These are phyloP conservation scores for Leguminivora glycinivorella DNA, from an alignment of 1,140 invertebrate genomes.

Conservation along the genomic window DNA sequence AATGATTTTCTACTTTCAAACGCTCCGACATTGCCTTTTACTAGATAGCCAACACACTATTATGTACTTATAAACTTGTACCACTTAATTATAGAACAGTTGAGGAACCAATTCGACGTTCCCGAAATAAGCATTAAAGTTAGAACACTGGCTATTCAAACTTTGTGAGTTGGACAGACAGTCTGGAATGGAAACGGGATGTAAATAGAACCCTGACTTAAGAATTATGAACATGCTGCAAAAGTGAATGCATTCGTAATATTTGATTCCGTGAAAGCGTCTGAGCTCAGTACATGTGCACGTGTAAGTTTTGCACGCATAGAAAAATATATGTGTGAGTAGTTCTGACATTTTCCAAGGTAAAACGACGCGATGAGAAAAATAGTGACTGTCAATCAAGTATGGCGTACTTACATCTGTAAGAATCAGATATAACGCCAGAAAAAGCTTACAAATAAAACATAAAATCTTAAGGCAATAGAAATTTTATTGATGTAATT, in stretches of 20 bases:
- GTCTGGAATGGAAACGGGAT: not conserved
- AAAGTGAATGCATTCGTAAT: conserved; percentile 4
- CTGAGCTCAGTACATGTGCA: not conserved
- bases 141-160: conserved; percentile 13
- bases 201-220: not conserved
- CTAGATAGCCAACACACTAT: not conserved
- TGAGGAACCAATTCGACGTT: not conserved
- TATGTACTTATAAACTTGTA: not conserved
- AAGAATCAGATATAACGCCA: too few species aligned
- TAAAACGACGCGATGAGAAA: too few species aligned
- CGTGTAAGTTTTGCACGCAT: not conserved
- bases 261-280: not conserved
- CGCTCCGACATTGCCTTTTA: not conserved
- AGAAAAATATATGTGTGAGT: not conserved
- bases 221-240: not conserved
- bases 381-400: too few species aligned
- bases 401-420: too few species aligned
- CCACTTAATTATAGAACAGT: not conserved
- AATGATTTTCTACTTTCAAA: not conserved
- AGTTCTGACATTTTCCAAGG: too few species aligned
- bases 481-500: too few species aligned
- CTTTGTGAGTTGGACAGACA: not conserved
- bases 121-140: conserved; percentile 10
- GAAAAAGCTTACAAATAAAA: too few species aligned
- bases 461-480: too few species aligned